Evolutionary conservation across 2,888 invertebrate genomes (phyloP).

Genomic region (Diloba caeruleocephala): DNA sequence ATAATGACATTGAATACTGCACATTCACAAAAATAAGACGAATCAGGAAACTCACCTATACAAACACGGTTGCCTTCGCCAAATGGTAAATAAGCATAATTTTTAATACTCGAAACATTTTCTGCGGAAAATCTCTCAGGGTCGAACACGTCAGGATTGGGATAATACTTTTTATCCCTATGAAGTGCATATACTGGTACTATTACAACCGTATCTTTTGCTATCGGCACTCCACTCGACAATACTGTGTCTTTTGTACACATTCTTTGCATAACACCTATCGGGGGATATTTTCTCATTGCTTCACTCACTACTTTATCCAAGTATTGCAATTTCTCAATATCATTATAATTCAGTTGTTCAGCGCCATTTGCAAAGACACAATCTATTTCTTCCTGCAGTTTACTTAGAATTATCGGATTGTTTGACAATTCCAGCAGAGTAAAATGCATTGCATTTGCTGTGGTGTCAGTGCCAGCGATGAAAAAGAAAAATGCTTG

Average conservation of each 20-base stretch:
- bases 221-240: constrained; percentile 63
- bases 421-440: constrained; percentile 74
- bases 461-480: constrained; percentile 81
- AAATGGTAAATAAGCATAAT: constrained; percentile 81
- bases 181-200: constrained; percentile 71
- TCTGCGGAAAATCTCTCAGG: constrained; percentile 80
- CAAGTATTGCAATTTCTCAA: constrained; percentile 74
- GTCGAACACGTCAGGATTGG: constrained; percentile 77
- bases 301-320: constrained; percentile 76
- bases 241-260: constrained; percentile 67
- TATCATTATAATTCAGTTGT: constrained; percentile 67
- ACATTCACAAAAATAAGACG: too few relatives aligned
- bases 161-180: constrained; percentile 72
- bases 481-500: constrained; percentile 83
- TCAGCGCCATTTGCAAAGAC: constrained; percentile 60
- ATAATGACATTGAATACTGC: too few relatives aligned
- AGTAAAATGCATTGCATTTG: constrained; percentile 74
- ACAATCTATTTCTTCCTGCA: constrained; percentile 76
- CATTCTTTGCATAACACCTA: constrained; percentile 66
- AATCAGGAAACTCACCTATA: constrained; percentile 83
- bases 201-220: constrained; percentile 58
- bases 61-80: constrained; percentile 86
- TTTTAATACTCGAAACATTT: constrained; percentile 58
- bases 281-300: constrained; percentile 72
- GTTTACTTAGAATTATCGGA: constrained; percentile 66